These are phyloP conservation scores for Bolinopsis microptera DNA, from an alignment of 37 sponge, comb jelly and placozoan species.

Conservation along the genomic window DNA sequence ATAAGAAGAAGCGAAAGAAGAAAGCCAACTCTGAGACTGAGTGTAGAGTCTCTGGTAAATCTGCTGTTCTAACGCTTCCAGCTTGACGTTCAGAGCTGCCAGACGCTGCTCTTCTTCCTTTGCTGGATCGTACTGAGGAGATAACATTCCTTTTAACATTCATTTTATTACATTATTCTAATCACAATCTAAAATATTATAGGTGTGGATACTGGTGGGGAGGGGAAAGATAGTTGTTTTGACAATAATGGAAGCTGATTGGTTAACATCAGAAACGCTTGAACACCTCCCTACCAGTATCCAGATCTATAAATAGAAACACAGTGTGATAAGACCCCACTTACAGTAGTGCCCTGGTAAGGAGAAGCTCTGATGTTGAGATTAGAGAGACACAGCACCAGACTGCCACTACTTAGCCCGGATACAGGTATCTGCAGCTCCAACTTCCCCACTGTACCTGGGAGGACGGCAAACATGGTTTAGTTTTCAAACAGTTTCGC, in stretches of 20 bases:
- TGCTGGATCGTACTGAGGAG: constrained; percentile 37
- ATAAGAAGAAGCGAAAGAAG: constrained; percentile 50
- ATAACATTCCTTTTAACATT: no score
- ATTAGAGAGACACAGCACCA: constrained; percentile 36
- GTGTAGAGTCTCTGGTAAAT: constrained; percentile 48
- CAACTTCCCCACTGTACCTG: constrained; percentile 56
- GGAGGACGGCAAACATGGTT: no score
- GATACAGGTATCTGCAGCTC: constrained; percentile 35
- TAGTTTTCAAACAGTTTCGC: no score
- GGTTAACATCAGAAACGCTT: no score
- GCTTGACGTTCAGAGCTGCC: constrained; percentile 36
- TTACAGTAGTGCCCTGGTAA: constrained; percentile 29
- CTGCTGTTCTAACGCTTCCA: constrained; percentile 56
- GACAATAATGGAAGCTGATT: no score
- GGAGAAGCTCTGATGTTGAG: constrained; percentile 54
- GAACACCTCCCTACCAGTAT: no score
- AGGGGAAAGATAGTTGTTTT: no score
- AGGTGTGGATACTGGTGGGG: no score
- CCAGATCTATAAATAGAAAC: no score
- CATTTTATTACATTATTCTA: no score
- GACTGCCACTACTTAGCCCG: constrained; percentile 6
- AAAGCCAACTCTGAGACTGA: constrained; percentile 53
- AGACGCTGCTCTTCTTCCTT: constrained; percentile 42
- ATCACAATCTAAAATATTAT: no score
- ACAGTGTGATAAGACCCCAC: no score